phyloP scores from a whole-genome alignment of 2,888 invertebrate species.

The Pollenia labialis region DNA sequence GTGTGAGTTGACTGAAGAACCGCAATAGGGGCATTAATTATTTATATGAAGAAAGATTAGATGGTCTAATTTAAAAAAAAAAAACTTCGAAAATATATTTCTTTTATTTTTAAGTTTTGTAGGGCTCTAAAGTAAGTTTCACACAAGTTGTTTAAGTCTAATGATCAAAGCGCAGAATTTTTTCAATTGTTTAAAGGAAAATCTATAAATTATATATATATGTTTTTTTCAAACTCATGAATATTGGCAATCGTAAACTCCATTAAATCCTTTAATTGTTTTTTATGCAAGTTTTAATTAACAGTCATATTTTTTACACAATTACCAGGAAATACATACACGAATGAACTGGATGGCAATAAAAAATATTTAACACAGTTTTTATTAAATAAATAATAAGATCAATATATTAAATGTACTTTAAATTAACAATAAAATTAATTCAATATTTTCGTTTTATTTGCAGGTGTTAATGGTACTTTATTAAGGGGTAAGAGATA shows the following conservation, averaged over 20 bases:
- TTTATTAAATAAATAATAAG: slow-evolving; percentile 13
- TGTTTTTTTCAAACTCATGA: not conserved
- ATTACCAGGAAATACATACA: not conserved
- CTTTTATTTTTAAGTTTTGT: too few species aligned
- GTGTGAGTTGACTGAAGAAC: too few species aligned
- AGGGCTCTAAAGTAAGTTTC: too few species aligned
- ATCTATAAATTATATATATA: not conserved
- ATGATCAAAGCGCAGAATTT: not conserved
- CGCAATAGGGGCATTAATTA: too few species aligned
- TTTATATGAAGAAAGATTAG: too few species aligned
- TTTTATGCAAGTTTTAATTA: slow-evolving; percentile 15
- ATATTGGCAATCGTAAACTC: not conserved
- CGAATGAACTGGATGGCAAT: not conserved
- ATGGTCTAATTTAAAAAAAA: too few species aligned
- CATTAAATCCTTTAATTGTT: not conserved
- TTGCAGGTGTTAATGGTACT: slow-evolving; percentile 47
- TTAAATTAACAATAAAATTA: slow-evolving; percentile 28
- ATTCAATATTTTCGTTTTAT: slow-evolving; percentile 24
- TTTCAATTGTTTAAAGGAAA: not conserved
- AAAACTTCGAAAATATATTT: too few species aligned
- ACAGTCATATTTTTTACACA: not conserved
- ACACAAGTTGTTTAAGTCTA: too few species aligned
- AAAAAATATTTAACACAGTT: not conserved
- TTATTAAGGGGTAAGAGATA: slow-evolving; percentile 40
- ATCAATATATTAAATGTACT: not conserved